Percentiles rank a stretch among this genome's conserved stretches.
Conservation (phyloP, 1,140 invertebrate genomes). For the Oscheius sp. region DNA sequence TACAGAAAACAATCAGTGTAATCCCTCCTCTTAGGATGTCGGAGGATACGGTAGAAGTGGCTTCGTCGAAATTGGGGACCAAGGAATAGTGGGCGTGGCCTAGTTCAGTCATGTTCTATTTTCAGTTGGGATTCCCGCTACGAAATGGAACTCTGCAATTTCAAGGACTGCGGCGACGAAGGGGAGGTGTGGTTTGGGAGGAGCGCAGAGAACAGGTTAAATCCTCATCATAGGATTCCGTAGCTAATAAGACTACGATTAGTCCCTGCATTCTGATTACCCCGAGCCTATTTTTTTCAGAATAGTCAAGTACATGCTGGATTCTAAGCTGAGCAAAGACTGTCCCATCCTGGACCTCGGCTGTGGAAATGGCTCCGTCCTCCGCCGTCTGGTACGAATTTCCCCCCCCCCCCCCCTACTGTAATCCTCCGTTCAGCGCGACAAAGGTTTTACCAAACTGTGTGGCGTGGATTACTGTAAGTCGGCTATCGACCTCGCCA, state of each 20-base stretch:
- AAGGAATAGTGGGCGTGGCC: constrained; percentile 70
- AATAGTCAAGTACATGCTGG: constrained; percentile 47
- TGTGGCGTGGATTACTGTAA: constrained; percentile 80
- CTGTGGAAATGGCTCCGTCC: constrained; percentile 84
- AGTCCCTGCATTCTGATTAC: too few species aligned
- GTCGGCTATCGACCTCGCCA: constrained; percentile 74
- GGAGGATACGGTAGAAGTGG: constrained; percentile 51
- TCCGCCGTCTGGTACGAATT: constrained; percentile 71
- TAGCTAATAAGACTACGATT: neutral
- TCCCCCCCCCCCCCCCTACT: neutral
- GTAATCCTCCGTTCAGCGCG: constrained; percentile 60
- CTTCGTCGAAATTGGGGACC: constrained; percentile 74
- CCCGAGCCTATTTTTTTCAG: too few species aligned
- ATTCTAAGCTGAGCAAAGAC: constrained; percentile 42
- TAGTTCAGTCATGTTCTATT: constrained; percentile 20
- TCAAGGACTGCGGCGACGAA: constrained; percentile 76
- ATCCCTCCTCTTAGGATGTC: constrained; percentile 6
- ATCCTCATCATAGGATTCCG: neutral
- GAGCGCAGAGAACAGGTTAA: constrained; percentile 70
- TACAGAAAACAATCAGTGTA: neutral
- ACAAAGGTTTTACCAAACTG: constrained; percentile 73
- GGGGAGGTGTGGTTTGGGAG: constrained; percentile 85
- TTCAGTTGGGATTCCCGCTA: constrained; percentile 80
- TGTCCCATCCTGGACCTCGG: constrained; percentile 68
- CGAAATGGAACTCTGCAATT: constrained; percentile 76